These are phyloP conservation scores for Bubo scandiacus DNA, from an alignment of 2,113 vertebrate species.

Conservation along the genomic window DNA sequence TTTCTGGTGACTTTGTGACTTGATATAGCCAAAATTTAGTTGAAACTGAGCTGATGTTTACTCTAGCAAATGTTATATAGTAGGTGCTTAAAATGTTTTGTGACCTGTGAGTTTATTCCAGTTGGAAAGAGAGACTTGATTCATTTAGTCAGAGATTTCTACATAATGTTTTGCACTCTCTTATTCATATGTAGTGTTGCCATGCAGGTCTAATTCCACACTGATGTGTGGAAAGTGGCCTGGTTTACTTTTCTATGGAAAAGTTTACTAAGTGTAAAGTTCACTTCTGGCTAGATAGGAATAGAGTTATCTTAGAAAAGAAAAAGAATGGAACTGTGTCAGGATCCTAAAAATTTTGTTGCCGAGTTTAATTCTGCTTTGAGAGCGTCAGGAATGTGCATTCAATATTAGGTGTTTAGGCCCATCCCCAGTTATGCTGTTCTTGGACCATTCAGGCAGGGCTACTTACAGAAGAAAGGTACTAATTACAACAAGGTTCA, in stretches of 20 bases:
- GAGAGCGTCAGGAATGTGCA: neutral
- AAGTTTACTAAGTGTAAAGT: neutral
- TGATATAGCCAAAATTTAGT: neutral
- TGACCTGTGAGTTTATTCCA: neutral
- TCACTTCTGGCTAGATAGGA: neutral
- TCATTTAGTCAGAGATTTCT: neutral
- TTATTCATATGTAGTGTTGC: neutral
- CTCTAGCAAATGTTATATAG: neutral
- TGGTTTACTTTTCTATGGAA: slow-evolving; percentile 1
- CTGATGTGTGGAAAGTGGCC: neutral
- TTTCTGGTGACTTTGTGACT: neutral
- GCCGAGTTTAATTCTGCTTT: neutral
- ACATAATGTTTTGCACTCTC: neutral
- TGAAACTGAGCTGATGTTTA: neutral
- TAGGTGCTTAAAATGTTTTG: neutral
- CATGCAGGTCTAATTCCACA: neutral
- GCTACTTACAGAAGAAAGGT: neutral
- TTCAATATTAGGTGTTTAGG: neutral
- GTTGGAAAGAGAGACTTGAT: neutral
- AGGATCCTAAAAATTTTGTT: neutral
- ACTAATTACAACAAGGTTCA: neutral
- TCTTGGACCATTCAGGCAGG: neutral
- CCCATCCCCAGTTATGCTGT: neutral
- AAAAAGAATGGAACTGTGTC: neutral
- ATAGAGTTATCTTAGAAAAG: neutral